Conservation (phyloP, 2,797 vertebrate genomes). For the Pangasius macronema region DNA sequence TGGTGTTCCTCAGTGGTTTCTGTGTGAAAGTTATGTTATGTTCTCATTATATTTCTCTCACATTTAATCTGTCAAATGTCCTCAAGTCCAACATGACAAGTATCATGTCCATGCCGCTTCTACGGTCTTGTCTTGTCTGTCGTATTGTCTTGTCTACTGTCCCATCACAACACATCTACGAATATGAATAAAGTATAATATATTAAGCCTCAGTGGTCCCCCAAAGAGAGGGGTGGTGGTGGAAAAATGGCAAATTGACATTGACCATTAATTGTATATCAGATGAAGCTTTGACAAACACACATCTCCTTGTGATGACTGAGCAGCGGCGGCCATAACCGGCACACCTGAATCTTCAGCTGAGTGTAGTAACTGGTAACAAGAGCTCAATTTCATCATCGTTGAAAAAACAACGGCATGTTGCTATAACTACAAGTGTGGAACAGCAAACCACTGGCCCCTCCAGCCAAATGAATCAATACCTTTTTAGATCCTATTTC, state of each 20-base stretch:
- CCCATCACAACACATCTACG: not conserved
- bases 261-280: not conserved
- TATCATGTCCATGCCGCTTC: too few species aligned
- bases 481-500: slow-evolving; percentile 43
- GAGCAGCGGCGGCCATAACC: not conserved
- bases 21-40: not conserved
- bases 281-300: not conserved
- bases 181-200: too few species aligned
- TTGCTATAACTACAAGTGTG: slow-evolving; percentile 45
- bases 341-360: not conserved
- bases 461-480: slow-evolving; percentile 47
- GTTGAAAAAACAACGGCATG: slow-evolving; percentile 18
- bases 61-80: not conserved
- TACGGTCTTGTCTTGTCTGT: too few species aligned
- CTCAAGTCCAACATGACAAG: not conserved
- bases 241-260: not conserved
- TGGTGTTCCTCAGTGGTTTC: not conserved
- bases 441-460: slow-evolving; percentile 27
- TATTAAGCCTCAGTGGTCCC: too few species aligned
- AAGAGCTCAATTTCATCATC: slow-evolving; percentile 23
- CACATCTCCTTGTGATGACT: not conserved
- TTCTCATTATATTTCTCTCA: not conserved
- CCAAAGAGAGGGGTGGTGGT: not conserved
- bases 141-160: too few species aligned
- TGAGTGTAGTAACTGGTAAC: not conserved